phyloP scores from a whole-genome alignment of 2,888 invertebrate genomes.

The Stictocephala bisonia region DNA sequence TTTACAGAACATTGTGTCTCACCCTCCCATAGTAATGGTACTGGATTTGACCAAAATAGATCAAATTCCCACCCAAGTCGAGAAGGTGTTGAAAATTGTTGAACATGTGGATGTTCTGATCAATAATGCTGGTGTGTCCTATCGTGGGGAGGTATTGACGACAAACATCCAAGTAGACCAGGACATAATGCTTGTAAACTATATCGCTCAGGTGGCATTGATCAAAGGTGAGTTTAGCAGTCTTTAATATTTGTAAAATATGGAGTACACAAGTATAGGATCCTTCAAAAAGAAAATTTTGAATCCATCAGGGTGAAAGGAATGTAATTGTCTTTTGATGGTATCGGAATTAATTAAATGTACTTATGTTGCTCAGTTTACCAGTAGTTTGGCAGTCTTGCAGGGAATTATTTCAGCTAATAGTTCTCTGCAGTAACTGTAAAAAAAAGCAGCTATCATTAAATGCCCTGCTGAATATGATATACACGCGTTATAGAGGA shows the following conservation, averaged over 20 bases:
- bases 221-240: slow-evolving; percentile 84
- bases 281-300: too few relatives aligned
- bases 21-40: slow-evolving; percentile 78
- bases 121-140: slow-evolving; percentile 92
- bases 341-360: too few relatives aligned
- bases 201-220: slow-evolving; percentile 91
- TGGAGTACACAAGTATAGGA: background rate
- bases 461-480: too few relatives aligned
- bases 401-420: too few relatives aligned
- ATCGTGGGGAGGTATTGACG: slow-evolving; percentile 78
- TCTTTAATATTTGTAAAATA: background rate
- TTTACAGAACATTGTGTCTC: slow-evolving; percentile 70
- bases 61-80: slow-evolving; percentile 71
- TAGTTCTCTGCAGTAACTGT: too few relatives aligned
- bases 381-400: too few relatives aligned
- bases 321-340: too few relatives aligned
- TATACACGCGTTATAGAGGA: too few relatives aligned
- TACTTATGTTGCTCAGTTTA: too few relatives aligned
- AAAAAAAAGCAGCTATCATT: too few relatives aligned
- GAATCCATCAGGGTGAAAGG: too few relatives aligned
- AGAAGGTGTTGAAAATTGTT: slow-evolving; percentile 75
- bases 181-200: slow-evolving; percentile 93
- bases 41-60: slow-evolving; percentile 82
- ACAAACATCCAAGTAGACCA: slow-evolving; percentile 83
- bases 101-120: slow-evolving; percentile 88